Conservation (phyloP, 2,797 vertebrate genomes). For the Odontamblyopus rebecca region DNA sequence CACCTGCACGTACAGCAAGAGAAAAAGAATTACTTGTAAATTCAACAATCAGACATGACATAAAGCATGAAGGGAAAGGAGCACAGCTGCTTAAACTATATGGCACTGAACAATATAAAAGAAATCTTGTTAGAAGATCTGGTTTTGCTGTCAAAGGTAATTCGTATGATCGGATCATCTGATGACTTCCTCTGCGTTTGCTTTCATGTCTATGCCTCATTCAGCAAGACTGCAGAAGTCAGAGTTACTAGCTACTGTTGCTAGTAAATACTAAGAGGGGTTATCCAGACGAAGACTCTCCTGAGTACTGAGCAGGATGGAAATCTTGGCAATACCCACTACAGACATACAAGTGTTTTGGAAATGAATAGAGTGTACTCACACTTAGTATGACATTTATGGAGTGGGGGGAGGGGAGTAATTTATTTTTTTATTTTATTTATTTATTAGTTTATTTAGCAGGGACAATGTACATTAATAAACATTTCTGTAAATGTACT, state of each 20-base stretch:
- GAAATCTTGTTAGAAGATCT: conserved; percentile 42
- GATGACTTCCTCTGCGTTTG: conserved; percentile 36
- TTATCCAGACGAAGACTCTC: conserved; percentile 60
- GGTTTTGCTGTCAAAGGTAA: conserved; percentile 62
- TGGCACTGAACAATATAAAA: conserved; percentile 16
- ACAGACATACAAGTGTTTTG: conserved; percentile 42
- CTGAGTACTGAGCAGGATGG: conserved; percentile 51
- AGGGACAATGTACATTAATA: too few species aligned
- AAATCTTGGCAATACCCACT: conserved; percentile 44
- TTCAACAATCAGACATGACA: conserved; percentile 15
- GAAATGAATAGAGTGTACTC: conserved; percentile 20
- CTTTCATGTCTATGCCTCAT: conserved; percentile 57
- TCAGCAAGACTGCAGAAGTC: conserved; percentile 51
- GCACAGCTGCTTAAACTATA: conserved; percentile 19
- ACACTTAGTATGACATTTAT: conserved; percentile 29
- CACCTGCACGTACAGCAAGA: conserved; percentile 15
- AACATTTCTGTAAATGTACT: too few species aligned
- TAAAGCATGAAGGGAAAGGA: conserved; percentile 14
- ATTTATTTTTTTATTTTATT: too few species aligned
- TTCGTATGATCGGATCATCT: conserved; percentile 50
- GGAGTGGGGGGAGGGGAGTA: too few species aligned
- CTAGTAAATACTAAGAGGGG: conserved; percentile 70
- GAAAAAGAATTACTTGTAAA: conserved; percentile 20
- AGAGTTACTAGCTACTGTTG: conserved; percentile 75
- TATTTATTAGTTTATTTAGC: too few species aligned